Evolutionary conservation across 2,797 vertebrate genomes (phyloP).

Genomic region (Anolis apletophallus): DNA sequence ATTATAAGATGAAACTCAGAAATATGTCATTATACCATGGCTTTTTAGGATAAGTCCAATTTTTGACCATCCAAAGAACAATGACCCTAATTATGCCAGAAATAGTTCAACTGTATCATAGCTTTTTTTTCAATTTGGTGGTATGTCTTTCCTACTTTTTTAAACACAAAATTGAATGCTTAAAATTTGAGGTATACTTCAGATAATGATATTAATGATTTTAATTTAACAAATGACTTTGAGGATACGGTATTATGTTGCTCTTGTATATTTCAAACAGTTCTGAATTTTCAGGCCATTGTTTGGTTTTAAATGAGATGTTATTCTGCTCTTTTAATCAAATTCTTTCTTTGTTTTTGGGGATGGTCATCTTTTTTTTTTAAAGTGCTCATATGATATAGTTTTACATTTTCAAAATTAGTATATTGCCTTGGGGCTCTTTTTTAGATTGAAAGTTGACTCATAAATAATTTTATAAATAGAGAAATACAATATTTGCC

Average conservation of each 20-base stretch:
- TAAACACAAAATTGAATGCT: background rate
- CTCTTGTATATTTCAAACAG: too few species aligned
- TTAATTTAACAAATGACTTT: too few species aligned
- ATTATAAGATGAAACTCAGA: background rate
- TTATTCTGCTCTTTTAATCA: background rate
- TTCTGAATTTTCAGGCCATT: too few species aligned
- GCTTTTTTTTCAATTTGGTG: background rate
- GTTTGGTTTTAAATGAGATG: background rate
- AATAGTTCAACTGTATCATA: background rate
- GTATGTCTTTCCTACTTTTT: background rate
- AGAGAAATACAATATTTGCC: background rate
- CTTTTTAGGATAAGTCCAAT: background rate
- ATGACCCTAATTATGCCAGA: too few species aligned
- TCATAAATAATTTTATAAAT: background rate
- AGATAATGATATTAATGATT: too few species aligned
- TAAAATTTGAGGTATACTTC: background rate
- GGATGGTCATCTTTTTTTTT: background rate
- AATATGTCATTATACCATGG: background rate
- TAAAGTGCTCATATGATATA: background rate
- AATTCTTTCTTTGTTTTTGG: background rate
- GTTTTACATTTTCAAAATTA: background rate
- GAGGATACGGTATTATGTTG: too few species aligned
- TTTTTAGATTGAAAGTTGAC: background rate
- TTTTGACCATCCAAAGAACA: background rate
- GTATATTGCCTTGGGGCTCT: background rate